A percentile compares a stretch with the other conserved stretches of the same genome.
Evolutionary conservation across 2,888 invertebrate genomes (phyloP).

Genomic region (Sphaerophoria taeniata): DNA sequence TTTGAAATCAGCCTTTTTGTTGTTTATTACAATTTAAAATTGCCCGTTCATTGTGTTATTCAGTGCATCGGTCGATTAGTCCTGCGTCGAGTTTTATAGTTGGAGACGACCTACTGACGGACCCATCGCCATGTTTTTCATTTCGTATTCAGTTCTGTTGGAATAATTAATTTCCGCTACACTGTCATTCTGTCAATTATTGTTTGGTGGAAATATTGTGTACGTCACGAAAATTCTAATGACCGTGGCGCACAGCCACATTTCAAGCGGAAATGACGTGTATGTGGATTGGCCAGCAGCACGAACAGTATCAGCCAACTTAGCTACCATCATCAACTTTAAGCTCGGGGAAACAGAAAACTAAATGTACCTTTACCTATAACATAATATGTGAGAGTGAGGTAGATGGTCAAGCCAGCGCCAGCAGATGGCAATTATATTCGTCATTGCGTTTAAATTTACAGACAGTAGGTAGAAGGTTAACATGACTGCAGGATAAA

Average conservation of each 20-base stretch:
- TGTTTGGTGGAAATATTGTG: slow-evolving; percentile 57
- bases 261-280: slow-evolving; percentile 67
- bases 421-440: slow-evolving; percentile 39
- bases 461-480: neutral
- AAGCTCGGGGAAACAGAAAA: slow-evolving; percentile 31
- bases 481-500: neutral
- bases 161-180: slow-evolving; percentile 70
- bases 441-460: neutral
- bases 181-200: slow-evolving; percentile 72
- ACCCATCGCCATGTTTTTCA: no score
- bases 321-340: neutral
- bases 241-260: slow-evolving; percentile 54
- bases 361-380: no score
- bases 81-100: neutral
- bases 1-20: slow-evolving; percentile 61
- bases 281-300: slow-evolving; percentile 37
- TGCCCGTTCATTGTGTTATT: neutral
- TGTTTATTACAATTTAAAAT: slow-evolving; percentile 39
- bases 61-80: neutral
- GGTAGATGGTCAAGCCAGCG: no score
- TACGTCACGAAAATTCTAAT: slow-evolving; percentile 65
- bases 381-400: slow-evolving; percentile 50
- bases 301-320: neutral
- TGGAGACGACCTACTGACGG: neutral
- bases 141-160: slow-evolving; percentile 48